Conservation (phyloP, 1,140 invertebrate genomes). For the Meloidogyne exigua region DNA sequence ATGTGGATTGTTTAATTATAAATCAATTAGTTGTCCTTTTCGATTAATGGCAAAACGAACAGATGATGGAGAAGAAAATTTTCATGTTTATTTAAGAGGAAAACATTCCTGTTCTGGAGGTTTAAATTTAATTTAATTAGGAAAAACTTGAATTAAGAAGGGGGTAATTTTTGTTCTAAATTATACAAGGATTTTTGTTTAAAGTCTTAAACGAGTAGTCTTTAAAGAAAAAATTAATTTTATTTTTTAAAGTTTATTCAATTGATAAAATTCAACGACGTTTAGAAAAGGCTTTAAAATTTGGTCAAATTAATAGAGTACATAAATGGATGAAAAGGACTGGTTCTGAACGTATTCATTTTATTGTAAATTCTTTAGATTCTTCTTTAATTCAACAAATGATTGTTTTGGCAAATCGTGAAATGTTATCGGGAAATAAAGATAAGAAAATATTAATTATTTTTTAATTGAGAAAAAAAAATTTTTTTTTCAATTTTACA, state of each 20-base stretch:
- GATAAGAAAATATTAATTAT: background rate
- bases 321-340: slow-evolving; percentile 2
- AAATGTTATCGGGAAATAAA: background rate
- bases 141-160: no score
- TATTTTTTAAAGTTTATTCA: background rate
- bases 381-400: background rate
- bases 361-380: background rate
- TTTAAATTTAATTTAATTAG: no score
- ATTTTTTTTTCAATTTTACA: background rate
- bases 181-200: no score
- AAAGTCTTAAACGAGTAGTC: no score
- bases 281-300: background rate
- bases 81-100: background rate
- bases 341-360: background rate
- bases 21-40: background rate
- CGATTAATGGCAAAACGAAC: background rate
- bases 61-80: background rate
- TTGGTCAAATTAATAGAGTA: background rate
- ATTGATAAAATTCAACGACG: background rate
- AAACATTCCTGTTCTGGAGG: background rate
- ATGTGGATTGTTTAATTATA: background rate
- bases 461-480: background rate
- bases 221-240: no score
- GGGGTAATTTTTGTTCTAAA: no score
- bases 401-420: background rate